A percentile compares a stretch with the other conserved stretches of the same genome.
Evolutionary conservation across 2,797 vertebrate species (phyloP).

Genomic region (Adrianichthys oophorus): DNA sequence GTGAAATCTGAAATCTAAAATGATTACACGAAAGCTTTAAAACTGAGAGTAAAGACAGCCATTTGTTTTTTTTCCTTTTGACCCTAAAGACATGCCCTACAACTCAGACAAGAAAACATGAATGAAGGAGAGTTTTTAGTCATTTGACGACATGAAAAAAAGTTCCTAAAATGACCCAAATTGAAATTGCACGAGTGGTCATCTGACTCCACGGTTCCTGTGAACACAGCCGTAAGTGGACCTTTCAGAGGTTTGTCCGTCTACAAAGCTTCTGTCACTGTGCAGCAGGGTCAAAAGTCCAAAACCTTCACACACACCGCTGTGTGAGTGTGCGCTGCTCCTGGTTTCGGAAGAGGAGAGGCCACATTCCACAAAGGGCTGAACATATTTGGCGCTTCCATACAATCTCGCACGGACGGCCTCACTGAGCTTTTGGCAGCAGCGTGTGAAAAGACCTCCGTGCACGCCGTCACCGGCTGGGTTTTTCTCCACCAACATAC

Average conservation of each 20-base stretch:
- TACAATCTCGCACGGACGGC: constrained; percentile 15
- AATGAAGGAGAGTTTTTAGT: too few species aligned
- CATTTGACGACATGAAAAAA: too few species aligned
- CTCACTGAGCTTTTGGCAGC: constrained; percentile 4
- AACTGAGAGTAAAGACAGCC: too few species aligned
- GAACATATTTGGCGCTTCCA: constrained; percentile 38
- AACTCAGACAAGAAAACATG: too few species aligned
- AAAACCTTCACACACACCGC: constrained; percentile 2
- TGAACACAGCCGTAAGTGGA: not conserved
- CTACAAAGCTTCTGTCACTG: not conserved
- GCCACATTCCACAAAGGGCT: constrained; percentile 50
- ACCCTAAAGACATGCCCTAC: too few species aligned
- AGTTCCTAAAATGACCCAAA: too few species aligned
- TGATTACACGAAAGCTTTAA: too few species aligned
- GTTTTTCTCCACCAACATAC: constrained; percentile 12
- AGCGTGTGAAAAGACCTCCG: constrained; percentile 14
- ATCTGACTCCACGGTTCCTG: not conserved
- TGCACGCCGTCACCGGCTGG: not conserved
- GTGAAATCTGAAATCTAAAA: too few species aligned
- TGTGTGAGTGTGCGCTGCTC: constrained; percentile 3
- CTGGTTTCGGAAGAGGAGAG: constrained; percentile 17
- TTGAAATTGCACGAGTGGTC: too few species aligned
- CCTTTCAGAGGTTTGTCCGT: not conserved
- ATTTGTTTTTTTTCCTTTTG: too few species aligned
- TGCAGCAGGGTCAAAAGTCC: constrained; percentile 29